Evolutionary conservation across 1,140 invertebrate genomes (phyloP).

Genomic region (Drosophila kikkawai): DNA sequence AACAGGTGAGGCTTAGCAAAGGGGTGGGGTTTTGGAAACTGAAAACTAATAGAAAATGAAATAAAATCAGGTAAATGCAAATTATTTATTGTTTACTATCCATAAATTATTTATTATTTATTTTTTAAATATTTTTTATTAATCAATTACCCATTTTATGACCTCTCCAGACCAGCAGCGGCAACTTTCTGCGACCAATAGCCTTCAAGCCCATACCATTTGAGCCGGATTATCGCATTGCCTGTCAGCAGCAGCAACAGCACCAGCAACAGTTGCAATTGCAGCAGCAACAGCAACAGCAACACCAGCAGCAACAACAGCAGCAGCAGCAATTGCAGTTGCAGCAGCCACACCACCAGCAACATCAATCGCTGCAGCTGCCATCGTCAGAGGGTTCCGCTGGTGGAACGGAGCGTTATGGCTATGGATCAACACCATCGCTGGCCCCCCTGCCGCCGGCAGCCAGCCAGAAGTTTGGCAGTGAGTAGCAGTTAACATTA

Average conservation of each 20-base stretch:
- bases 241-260: slow-evolving; percentile 57
- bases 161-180: slow-evolving; percentile 20
- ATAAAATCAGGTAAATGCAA: not conserved
- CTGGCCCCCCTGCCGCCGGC: slow-evolving; percentile 63
- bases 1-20: slow-evolving; percentile 56
- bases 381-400: slow-evolving; percentile 9
- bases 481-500: slow-evolving; percentile 63
- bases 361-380: slow-evolving; percentile 15
- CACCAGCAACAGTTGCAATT: slow-evolving; percentile 33
- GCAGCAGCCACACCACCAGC: slow-evolving; percentile 5
- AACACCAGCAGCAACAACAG: slow-evolving; percentile 16
- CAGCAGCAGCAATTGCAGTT: not conserved
- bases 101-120: not conserved
- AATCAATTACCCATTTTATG: not conserved
- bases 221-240: slow-evolving; percentile 82
- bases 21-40: not conserved
- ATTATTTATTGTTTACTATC: not conserved
- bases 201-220: slow-evolving; percentile 84
- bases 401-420: slow-evolving; percentile 67
- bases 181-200: slow-evolving; percentile 77
- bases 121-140: slow-evolving; percentile 11
- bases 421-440: slow-evolving; percentile 79
- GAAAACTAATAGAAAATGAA: not conserved
- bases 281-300: not conserved
- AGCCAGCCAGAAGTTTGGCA: slow-evolving; percentile 74